These are phyloP conservation scores for Notodromas monacha DNA, from an alignment of 2,888 invertebrate species.

Conservation along the genomic window DNA sequence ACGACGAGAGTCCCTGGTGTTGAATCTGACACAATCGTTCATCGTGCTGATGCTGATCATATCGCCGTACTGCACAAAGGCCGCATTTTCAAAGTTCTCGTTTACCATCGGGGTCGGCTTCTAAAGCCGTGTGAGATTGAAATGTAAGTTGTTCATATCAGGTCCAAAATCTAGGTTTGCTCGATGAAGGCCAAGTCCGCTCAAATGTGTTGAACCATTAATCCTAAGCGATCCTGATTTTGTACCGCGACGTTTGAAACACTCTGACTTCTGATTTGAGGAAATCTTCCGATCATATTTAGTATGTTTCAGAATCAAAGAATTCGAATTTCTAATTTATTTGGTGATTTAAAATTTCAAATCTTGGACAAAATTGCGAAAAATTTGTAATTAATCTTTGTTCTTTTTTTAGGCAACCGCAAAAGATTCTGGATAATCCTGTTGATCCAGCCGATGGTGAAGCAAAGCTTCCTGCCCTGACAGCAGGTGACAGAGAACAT, in stretches of 20 bases:
- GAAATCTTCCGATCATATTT: too few relatives aligned
- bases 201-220: too few relatives aligned
- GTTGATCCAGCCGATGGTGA: constrained; percentile 43
- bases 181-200: too few relatives aligned
- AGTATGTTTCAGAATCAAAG: too few relatives aligned
- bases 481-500: constrained; percentile 54
- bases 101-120: constrained; percentile 48
- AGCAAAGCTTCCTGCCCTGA: constrained; percentile 55
- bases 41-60: constrained; percentile 61
- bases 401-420: constrained; percentile 36
- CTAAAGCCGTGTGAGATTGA: constrained; percentile 66
- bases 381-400: too few relatives aligned
- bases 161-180: too few relatives aligned
- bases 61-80: constrained; percentile 78
- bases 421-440: constrained; percentile 44
- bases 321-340: too few relatives aligned
- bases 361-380: too few relatives aligned
- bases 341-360: too few relatives aligned
- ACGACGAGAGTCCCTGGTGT: constrained; percentile 76
- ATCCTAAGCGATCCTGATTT: too few relatives aligned
- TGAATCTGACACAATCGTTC: constrained; percentile 63
- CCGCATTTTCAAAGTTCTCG: constrained; percentile 66
- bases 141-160: constrained; percentile 35
- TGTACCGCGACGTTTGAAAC: too few relatives aligned
- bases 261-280: too few relatives aligned